These are phyloP conservation scores for Andrena chrysosceles DNA, from an alignment of 2,888 invertebrate genomes.

Conservation along the genomic window DNA sequence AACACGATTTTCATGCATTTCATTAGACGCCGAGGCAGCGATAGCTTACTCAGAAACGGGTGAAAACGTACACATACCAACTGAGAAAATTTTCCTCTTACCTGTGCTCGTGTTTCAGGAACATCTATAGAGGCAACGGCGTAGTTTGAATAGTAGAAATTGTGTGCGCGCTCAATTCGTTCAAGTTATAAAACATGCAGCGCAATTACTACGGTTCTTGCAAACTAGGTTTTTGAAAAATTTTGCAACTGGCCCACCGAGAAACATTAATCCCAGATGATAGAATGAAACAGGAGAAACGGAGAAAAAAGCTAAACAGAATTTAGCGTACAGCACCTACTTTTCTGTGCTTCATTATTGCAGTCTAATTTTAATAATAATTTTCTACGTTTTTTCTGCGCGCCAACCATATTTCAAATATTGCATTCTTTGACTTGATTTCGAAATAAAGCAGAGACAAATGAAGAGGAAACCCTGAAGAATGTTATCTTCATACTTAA, in stretches of 20 bases:
- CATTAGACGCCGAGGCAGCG: neutral
- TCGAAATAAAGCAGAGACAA: neutral
- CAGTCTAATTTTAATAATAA: too few species aligned
- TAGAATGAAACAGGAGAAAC: too few species aligned
- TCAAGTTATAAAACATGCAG: neutral
- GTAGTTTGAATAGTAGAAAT: neutral
- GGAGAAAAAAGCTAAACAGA: too few species aligned
- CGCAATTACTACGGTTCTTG: neutral
- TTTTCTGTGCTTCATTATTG: too few species aligned
- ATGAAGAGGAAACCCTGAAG: neutral
- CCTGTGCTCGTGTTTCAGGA: neutral
- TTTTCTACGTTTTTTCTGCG: too few species aligned
- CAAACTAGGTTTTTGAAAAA: neutral
- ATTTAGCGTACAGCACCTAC: too few species aligned
- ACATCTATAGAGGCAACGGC: neutral
- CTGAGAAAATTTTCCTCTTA: neutral
- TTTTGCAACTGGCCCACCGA: neutral
- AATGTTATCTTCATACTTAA: neutral
- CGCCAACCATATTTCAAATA: neutral
- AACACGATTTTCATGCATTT: conserved; percentile 6
- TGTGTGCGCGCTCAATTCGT: neutral
- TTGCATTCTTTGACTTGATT: neutral
- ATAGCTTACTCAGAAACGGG: neutral
- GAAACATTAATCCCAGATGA: too few species aligned
- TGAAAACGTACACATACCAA: neutral